These are phyloP conservation scores for Girardinichthys multiradiatus DNA, from an alignment of 2,113 vertebrate genomes.

Conservation along the genomic window DNA sequence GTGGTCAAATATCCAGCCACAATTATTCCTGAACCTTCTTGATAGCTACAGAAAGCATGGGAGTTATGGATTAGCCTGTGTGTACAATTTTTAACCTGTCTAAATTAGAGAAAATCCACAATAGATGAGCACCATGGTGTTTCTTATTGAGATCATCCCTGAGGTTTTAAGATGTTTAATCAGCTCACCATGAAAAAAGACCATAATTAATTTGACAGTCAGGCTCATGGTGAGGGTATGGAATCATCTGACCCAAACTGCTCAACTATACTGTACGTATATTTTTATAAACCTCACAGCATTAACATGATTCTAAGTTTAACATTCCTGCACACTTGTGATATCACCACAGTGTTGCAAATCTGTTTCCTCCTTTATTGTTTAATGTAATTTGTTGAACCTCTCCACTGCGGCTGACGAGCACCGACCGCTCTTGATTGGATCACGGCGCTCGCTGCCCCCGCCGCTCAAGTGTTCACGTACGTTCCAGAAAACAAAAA, in stretches of 20 bases:
- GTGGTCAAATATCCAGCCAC: too few species aligned
- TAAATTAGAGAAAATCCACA: not conserved
- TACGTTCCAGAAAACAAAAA: constrained; percentile 59
- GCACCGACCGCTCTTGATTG: constrained; percentile 66
- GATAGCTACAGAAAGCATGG: too few species aligned
- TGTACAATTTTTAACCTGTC: too few species aligned
- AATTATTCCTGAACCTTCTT: too few species aligned
- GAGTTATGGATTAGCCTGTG: too few species aligned
- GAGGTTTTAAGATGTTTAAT: not conserved
- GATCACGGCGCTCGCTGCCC: constrained; percentile 63
- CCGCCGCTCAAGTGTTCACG: constrained; percentile 65
- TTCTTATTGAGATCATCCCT: not conserved
- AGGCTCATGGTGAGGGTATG: not conserved
- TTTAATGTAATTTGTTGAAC: constrained; percentile 60
- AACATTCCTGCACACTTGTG: constrained; percentile 23
- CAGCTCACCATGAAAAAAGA: not conserved
- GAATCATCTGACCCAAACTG: not conserved
- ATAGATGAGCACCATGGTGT: not conserved
- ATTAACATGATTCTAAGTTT: constrained; percentile 13
- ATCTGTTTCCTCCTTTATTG: constrained; percentile 57
- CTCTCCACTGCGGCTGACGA: constrained; percentile 69
- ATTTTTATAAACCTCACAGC: not conserved
- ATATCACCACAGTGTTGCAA: constrained; percentile 37
- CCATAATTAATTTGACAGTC: not conserved
- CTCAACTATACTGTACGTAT: not conserved